Conservation (phyloP, 2,888 invertebrate genomes). For the Iphiclides podalirius region DNA sequence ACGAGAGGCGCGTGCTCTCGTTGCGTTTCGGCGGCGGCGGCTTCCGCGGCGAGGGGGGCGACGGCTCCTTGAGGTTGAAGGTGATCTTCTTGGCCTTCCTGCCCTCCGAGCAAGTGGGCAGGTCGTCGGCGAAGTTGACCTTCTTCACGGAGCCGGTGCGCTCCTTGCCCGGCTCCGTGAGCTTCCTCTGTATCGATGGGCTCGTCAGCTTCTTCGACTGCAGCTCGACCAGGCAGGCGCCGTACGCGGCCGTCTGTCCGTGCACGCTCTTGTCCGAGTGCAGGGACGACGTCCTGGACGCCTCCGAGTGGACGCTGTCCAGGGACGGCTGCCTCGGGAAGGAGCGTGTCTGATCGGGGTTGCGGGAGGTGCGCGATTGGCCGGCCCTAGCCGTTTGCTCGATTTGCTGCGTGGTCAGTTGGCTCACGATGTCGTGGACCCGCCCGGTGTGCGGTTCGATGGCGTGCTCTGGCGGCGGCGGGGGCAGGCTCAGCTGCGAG, state of each 20-base stretch:
- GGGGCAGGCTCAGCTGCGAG: constrained; percentile 87
- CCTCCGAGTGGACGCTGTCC: constrained; percentile 76
- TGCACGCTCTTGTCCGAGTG: constrained; percentile 65
- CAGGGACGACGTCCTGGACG: constrained; percentile 65
- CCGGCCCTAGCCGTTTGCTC: constrained; percentile 59
- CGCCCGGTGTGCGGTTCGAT: constrained; percentile 55
- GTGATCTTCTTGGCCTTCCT: constrained; percentile 84
- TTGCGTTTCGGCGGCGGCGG: constrained; percentile 88
- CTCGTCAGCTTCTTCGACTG: constrained; percentile 75
- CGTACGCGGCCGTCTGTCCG: constrained; percentile 57
- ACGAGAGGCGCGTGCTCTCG: constrained; percentile 86
- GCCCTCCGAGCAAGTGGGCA: constrained; percentile 65
- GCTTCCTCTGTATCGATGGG: constrained; percentile 55
- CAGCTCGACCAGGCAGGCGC: constrained; percentile 79
- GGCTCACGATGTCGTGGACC: constrained; percentile 66
- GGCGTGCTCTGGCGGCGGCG: constrained; percentile 83
- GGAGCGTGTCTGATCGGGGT: constrained; percentile 55
- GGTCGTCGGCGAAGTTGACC: constrained; percentile 83
- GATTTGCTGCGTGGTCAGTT: constrained; percentile 60
- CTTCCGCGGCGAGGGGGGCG: constrained; percentile 82
- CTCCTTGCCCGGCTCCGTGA: constrained; percentile 59
- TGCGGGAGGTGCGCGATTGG: constrained; percentile 56
- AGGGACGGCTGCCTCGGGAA: constrained; percentile 79
- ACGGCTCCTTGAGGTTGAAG: constrained; percentile 78
- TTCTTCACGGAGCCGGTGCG: constrained; percentile 62